Conservation (phyloP, 2,888 invertebrate species). For the Oligia latruncula region DNA sequence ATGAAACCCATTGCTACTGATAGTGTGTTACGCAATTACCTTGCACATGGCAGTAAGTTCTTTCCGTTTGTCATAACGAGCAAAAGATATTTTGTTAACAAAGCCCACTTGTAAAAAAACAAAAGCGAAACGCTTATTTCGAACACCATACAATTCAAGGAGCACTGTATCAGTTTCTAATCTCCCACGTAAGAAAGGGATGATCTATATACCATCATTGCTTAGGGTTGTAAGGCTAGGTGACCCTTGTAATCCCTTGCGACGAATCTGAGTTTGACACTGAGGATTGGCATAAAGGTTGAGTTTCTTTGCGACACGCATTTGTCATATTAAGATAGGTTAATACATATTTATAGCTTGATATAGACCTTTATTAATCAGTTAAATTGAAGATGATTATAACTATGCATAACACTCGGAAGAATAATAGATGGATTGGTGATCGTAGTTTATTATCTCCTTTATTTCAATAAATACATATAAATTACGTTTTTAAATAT, state of each 20-base stretch:
- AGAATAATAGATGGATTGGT: neutral
- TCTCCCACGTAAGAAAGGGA: constrained; percentile 58
- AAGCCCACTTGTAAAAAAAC: neutral
- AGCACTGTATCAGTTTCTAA: constrained; percentile 49
- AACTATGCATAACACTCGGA: neutral
- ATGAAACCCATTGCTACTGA: too few relatives aligned
- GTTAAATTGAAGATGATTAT: neutral
- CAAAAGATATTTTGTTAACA: neutral
- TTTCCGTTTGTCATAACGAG: neutral
- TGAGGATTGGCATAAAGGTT: constrained; percentile 49
- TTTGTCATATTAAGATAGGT: constrained; percentile 36
- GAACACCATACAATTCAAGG: constrained; percentile 24
- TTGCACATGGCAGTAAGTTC: neutral
- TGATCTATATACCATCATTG: constrained; percentile 58
- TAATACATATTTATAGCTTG: constrained; percentile 10
- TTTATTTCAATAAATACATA: too few relatives aligned
- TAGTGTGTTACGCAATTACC: too few relatives aligned
- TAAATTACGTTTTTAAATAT: too few relatives aligned
- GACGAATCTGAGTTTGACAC: constrained; percentile 65
- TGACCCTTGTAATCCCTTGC: constrained; percentile 70
- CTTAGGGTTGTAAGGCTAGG: constrained; percentile 65
- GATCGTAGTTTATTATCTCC: neutral
- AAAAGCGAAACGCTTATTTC: constrained; percentile 33
- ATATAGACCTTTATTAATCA: neutral
- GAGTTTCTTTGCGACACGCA: constrained; percentile 45